These are phyloP conservation scores for Diploptera punctata DNA, from an alignment of 2,888 invertebrate genomes.

Conservation along the genomic window DNA sequence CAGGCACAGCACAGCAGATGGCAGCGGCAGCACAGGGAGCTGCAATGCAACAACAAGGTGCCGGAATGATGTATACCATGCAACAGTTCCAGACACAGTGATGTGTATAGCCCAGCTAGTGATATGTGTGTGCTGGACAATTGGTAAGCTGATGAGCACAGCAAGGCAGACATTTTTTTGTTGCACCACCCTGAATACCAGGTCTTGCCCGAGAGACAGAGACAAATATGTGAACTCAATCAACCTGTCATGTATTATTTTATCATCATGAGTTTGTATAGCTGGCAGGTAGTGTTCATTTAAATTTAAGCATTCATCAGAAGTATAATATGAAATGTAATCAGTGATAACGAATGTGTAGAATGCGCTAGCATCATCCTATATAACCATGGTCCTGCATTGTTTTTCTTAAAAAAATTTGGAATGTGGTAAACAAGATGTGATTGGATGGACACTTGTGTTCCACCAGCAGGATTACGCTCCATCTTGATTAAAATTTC, in stretches of 20 bases:
- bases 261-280: conserved; percentile 29
- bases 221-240: conserved; percentile 12
- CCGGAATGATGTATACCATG: conserved; percentile 64
- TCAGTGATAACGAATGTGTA: conserved; percentile 31
- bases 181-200: not conserved
- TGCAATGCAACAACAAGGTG: conserved; percentile 47
- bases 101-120: conserved; percentile 47
- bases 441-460: not conserved
- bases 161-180: not conserved
- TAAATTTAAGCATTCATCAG: conserved; percentile 15
- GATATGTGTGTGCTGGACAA: not conserved
- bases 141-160: conserved; percentile 23
- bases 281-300: conserved; percentile 29
- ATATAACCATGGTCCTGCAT: conserved; percentile 18
- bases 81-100: conserved; percentile 89
- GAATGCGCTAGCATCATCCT: conserved; percentile 34
- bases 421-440: conserved; percentile 24
- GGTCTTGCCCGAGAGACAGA: conserved; percentile 29
- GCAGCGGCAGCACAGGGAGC: conserved; percentile 64
- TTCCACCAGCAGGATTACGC: conserved; percentile 19
- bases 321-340: conserved; percentile 27
- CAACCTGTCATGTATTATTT: conserved; percentile 31
- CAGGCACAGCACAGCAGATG: conserved; percentile 62
- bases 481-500: too few species aligned
- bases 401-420: conserved; percentile 19